Base-by-base conservation (phyloP, 2,888 invertebrate species). In the Hemithea aestivaria region DNA sequence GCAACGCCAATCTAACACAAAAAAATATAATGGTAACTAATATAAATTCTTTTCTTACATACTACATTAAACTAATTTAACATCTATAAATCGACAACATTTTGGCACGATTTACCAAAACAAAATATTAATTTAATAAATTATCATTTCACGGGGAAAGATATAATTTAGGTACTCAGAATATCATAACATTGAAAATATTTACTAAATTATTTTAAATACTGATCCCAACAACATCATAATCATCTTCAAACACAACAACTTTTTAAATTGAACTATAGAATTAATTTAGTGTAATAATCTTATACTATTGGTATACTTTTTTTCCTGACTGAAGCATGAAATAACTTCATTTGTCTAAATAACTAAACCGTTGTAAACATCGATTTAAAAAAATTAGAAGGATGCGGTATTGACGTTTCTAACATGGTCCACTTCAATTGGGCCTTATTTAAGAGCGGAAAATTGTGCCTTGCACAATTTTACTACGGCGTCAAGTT, bases 21-120 rank as follows among this genome's bases (percentile, higher is more conserved):
- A 47, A 39, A 29, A 46, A 48, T 33, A 43, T 32, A 36, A 22
- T 54, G 66, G 63, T 67, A 73, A 68, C 65, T 57, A 62, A 62
- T 28, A 46, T 37, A 40, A 42, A 54, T 50, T 51, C 29, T 36
- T 40, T 31, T 27, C 41, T 7, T 45, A 37, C 45, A 38, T 54
- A 58, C 37, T 61, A 63, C 55, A 58, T 47, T 41, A 61, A 54
- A 56, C 22, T n/a, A 61, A 65, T 58, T 58, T 62, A 64, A 64
- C 37, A 40, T 50, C 20, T 40, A 51, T 51, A 51, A 51, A 51
- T 46, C 31, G 33, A 30, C 27, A 38, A 12, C 27, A 60, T 69
- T 76, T 80, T 80, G 79, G 79, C 81, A 80, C 77, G 53, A 56
- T 53, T 66, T 37, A 70, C 74, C 75, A 76, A 74, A 73, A 60